Base-by-base conservation (phyloP, 2,797 vertebrate species). In the Fratercula arctica region DNA sequence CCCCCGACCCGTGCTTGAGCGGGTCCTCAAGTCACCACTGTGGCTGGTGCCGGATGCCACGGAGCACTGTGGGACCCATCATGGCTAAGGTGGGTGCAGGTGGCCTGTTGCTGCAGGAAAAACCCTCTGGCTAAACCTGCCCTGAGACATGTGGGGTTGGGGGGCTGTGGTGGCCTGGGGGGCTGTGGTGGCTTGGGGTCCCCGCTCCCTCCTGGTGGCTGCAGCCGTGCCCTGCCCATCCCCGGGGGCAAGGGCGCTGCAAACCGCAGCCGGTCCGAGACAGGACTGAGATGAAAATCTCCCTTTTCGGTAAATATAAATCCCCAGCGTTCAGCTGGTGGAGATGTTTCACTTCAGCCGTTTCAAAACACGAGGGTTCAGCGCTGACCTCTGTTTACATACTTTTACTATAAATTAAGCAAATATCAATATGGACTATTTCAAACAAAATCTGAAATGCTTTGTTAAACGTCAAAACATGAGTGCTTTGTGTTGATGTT, bases 61-160 rank as follows among this genome's bases (percentile, higher is more conserved):
- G 0, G 50, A 69, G 54, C 54, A 24, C 16, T 1, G 1, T 3
- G 13, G 28, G 23, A 57, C 43, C 50, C n/a, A 2, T 8, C 19
- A 0, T 0, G 2, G n/a, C 3, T 13, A 8, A 4, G 2, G 31
- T 1, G 1, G 31, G 43, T 23, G 43, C n/a, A 19, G 48, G 29
- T 19, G 15, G 6, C 1, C 19, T 9, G 23, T 12, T 15, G 50
- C 37, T 64, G 43, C 29, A 13, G 48, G 39, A 57, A 59, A 67
- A 5, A 1, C 16, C 35, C 41, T 10, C 33, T 11, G 50, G 25
- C 23, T 2, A 1, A 75, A 45, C 28, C 66, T 39, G 29, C 0
- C 4, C 33, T 48, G 46, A 21, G 46, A 23, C 46, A 23, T 11
- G 33, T 1, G 1, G 23, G 35, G 72, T 10, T n/a, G 19, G 39